Conservation (phyloP, 2,113 vertebrate species). For the Rhinolophus sinicus region DNA sequence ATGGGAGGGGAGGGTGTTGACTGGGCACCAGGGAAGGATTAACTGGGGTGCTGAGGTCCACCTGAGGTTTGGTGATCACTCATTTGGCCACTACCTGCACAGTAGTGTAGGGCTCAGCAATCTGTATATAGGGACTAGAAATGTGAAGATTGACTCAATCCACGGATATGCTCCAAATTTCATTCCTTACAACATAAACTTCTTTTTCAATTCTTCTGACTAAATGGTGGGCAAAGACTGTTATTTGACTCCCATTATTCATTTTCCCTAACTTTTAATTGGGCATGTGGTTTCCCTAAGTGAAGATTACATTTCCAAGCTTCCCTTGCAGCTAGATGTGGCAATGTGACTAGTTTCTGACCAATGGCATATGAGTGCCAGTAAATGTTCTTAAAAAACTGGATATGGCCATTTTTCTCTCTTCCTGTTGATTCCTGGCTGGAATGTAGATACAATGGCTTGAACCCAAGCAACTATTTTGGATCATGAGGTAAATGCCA, state of each 20-base stretch:
- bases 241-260: neutral
- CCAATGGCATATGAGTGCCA: neutral
- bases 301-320: neutral
- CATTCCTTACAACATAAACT: neutral
- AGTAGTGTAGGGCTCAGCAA: neutral
- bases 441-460: neutral
- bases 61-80: too few relatives aligned
- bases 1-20: neutral
- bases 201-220: neutral
- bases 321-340: neutral
- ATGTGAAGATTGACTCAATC: neutral
- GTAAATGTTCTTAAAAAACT: neutral
- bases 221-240: neutral
- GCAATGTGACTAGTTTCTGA: neutral
- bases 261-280: slow-evolving; percentile 23
- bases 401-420: neutral
- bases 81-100: neutral
- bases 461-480: neutral
- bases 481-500: neutral
- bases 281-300: neutral
- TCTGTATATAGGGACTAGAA: neutral
- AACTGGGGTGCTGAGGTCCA: neutral
- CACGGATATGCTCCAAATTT: neutral
- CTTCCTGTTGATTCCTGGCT: neutral
- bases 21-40: neutral